These are phyloP conservation scores for Ophioninae sp. DNA, from an alignment of 2,888 invertebrate species.

Conservation along the genomic window DNA sequence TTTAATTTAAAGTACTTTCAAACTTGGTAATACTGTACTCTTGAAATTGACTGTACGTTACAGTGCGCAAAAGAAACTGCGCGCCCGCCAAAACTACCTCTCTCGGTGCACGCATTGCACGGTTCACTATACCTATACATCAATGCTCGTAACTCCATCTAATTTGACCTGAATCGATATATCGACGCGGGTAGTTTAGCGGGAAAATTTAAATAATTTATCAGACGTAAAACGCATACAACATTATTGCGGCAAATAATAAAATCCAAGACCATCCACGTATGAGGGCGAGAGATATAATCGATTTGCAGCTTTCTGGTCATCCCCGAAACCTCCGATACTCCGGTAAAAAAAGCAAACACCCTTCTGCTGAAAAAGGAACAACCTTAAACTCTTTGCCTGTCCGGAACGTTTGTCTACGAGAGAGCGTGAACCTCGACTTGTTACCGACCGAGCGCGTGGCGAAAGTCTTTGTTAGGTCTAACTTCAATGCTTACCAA, in stretches of 20 bases:
- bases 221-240: no score
- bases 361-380: neutral
- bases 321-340: neutral
- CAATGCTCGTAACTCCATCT: no score
- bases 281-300: neutral
- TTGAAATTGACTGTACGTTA: no score
- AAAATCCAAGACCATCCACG: neutral
- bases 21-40: no score
- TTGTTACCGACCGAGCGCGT: neutral
- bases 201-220: conserved; percentile 2
- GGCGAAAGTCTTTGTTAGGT: neutral
- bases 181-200: neutral
- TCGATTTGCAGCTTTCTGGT: neutral
- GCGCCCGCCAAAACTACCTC: no score
- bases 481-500: neutral
- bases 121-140: no score
- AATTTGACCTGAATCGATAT: no score
- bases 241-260: no score
- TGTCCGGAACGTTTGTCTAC: neutral
- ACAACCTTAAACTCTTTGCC: neutral
- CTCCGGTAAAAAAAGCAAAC: neutral
- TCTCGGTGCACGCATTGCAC: no score
- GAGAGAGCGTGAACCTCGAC: neutral
- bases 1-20: no score
- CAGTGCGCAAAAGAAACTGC: no score